These are phyloP conservation scores for Drosophila nannoptera DNA, from an alignment of 1,140 invertebrate genomes.

Conservation along the genomic window DNA sequence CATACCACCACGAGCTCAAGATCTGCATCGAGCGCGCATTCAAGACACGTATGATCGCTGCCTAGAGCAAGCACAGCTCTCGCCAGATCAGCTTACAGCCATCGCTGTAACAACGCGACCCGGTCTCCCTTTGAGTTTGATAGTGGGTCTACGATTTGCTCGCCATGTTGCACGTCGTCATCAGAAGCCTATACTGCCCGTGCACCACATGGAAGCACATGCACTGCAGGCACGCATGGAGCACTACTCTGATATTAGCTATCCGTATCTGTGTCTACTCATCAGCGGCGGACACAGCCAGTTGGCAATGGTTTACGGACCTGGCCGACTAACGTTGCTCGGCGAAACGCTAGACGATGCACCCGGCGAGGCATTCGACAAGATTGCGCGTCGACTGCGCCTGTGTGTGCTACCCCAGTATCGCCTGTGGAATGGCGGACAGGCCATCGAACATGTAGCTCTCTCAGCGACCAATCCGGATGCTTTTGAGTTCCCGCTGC, in stretches of 20 bases:
- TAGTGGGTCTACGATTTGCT: slow-evolving; percentile 91
- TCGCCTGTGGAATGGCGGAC: slow-evolving; percentile 87
- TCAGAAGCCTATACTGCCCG: slow-evolving; percentile 93
- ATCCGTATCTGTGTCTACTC: slow-evolving; percentile 93
- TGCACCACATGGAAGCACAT: slow-evolving; percentile 99
- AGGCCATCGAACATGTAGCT: slow-evolving; percentile 91
- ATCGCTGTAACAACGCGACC: slow-evolving; percentile 94
- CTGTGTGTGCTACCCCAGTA: slow-evolving; percentile 89
- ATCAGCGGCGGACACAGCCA: slow-evolving; percentile 96
- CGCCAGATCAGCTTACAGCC: slow-evolving; percentile 89
- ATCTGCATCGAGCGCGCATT: slow-evolving; percentile 91
- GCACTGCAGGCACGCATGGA: slow-evolving; percentile 91
- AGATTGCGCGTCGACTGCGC: slow-evolving; percentile 92
- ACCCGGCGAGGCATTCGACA: slow-evolving; percentile 95
- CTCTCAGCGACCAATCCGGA: slow-evolving; percentile 82
- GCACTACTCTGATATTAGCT: slow-evolving; percentile 84
- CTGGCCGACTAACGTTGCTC: slow-evolving; percentile 89
- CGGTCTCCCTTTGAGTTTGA: slow-evolving; percentile 87
- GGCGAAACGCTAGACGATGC: slow-evolving; percentile 90
- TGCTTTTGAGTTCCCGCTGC: slow-evolving; percentile 84
- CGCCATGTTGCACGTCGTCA: slow-evolving; percentile 86
- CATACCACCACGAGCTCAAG: slow-evolving; percentile 90
- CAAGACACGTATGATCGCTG: slow-evolving; percentile 86
- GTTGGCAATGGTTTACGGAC: slow-evolving; percentile 86
- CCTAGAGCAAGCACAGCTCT: slow-evolving; percentile 83